A percentile compares a stretch with the other conserved stretches of the same genome.
Conservation (phyloP, 2,888 invertebrate genomes). For the Trachelus iudaicus region DNA sequence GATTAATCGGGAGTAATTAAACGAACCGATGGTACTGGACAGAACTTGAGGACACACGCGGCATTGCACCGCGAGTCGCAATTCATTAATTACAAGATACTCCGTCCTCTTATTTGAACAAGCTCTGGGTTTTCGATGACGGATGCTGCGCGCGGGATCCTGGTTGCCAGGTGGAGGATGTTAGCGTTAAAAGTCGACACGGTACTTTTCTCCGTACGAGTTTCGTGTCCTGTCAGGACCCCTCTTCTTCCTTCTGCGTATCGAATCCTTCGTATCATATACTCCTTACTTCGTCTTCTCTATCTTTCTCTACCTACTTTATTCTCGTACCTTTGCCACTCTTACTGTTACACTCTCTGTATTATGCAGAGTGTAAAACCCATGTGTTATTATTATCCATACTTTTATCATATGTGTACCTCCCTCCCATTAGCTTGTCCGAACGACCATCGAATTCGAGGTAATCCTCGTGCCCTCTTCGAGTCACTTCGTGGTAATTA, state of each 20-base stretch:
- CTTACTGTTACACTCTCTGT: neutral
- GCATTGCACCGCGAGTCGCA: neutral
- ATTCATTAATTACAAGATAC: slow-evolving; percentile 8
- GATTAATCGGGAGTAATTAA: neutral
- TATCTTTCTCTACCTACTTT: neutral
- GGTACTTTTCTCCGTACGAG: slow-evolving; percentile 1
- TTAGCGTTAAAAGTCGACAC: slow-evolving; percentile 4
- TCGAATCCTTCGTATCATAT: neutral
- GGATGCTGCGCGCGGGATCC: slow-evolving; percentile 1
- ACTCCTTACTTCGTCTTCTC: neutral
- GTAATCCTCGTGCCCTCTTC: neutral
- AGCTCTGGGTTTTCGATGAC: neutral
- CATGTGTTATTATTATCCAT: neutral
- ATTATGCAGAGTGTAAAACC: neutral
- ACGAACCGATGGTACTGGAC: neutral
- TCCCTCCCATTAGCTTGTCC: neutral
- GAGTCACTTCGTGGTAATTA: slow-evolving; percentile 32
- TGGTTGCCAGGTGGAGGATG: slow-evolving; percentile 7
- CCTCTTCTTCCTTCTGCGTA: neutral
- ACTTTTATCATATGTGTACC: neutral
- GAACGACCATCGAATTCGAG: neutral
- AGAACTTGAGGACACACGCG: neutral
- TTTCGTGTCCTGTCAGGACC: slow-evolving; percentile 6
- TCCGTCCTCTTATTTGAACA: neutral
- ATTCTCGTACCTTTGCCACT: neutral